These are phyloP conservation scores for Brachypteracias leptosomus DNA, from an alignment of 2,113 vertebrate species.

Conservation along the genomic window DNA sequence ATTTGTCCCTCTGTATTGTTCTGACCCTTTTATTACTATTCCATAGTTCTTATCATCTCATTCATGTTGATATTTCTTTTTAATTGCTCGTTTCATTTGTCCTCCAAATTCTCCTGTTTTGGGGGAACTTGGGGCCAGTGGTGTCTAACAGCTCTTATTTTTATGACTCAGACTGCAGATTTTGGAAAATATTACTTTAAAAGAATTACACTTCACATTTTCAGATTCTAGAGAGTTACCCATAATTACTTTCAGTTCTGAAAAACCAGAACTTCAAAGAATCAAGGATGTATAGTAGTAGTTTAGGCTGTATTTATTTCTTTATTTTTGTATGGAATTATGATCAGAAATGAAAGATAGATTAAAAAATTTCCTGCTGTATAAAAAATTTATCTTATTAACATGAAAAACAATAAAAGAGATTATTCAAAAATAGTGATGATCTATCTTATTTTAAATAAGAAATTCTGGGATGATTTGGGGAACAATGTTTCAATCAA, in stretches of 20 bases:
- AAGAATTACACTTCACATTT: neutral
- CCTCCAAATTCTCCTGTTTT: neutral
- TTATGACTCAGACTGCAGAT: neutral
- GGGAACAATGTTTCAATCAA: neutral
- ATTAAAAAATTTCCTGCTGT: neutral
- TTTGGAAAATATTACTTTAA: neutral
- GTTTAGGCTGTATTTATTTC: neutral
- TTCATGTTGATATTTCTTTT: neutral
- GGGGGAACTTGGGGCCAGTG: rapidly evolving
- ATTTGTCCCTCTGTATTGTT: neutral
- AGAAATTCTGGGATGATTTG: neutral
- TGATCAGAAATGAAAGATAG: neutral
- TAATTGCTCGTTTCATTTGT: neutral
- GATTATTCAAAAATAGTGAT: neutral
- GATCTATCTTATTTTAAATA: neutral
- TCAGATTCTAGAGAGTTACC: neutral
- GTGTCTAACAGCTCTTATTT: neutral
- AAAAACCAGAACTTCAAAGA: neutral
- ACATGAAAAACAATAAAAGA: neutral
- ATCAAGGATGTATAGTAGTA: neutral
- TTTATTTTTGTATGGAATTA: neutral
- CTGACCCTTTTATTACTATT: neutral
- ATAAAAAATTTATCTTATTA: neutral
- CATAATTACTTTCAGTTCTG: neutral
- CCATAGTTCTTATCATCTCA: neutral